Evolutionary conservation across 2,888 invertebrate genomes (phyloP), one percentile per base, ranked within the genome.

Genomic region (Lamellibrachia satsuma): DNA sequence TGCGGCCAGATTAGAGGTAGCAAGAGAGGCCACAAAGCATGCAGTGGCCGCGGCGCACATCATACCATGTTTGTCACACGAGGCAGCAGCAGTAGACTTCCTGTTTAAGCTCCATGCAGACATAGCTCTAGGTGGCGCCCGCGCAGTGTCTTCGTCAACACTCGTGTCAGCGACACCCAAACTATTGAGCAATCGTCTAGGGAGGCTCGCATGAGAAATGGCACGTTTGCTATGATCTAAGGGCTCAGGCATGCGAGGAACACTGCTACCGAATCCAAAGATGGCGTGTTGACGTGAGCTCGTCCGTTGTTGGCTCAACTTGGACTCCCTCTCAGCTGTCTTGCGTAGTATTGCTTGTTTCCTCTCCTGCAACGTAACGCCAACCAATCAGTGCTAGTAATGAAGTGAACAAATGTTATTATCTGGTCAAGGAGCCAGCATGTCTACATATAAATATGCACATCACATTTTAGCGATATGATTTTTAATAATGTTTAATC

Each of bases 311-410:
- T 55, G 51, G 60, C 90, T 92, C 15, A 92, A 57, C 92, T 91
- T 93, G 90, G 91, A 93, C 75, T 93, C 92, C 90, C 92, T 92
- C 92, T 93, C 93, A 8, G 90, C 92, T 55, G 92, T 92, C 92
- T 57, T 93, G 90, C 92, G 92, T 90, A 93, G 75, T 92, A 93
- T 93, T 60, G 92, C 93, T 75, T 92, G 92, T 91, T 90, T 93
- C 75, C 93, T 75, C 75, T 93, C 93, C 93, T 93, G n/a, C 39
- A 55, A 92, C 75, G 75, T n/a, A 75, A 75, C 22, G 22, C 75
- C 15, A 6, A n/a, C 75, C 75, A 75, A 75, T 75, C 75, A 75
- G 6, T 55, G 55, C 55, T 55, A 55, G 55, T 3, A 55, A 55
- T 55, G 9, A 55, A 55, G 55, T 39, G 55, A 55, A 55, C 9